Evolutionary conservation across 1,140 invertebrate genomes (phyloP), one percentile per base, ranked within the genome.

Genomic region (Eriosoma lanigerum): DNA sequence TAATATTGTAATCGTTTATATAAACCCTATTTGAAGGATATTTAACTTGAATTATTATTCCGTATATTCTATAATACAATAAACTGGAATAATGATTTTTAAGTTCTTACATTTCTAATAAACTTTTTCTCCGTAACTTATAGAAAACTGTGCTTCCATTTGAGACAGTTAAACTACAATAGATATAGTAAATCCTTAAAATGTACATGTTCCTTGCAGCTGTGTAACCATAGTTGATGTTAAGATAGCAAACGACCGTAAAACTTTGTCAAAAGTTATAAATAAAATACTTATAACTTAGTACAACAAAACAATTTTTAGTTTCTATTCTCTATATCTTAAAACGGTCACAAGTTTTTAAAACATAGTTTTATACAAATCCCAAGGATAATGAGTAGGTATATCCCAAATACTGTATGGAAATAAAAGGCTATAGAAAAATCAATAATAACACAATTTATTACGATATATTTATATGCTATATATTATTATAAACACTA

Each of bases 291-390:
- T 52, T 72, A 29, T 72, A 72, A 52, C 17, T 50, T 72, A 52
- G 68, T 48, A 72, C 46, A n/a, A 72, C 68, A 52, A 29, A 72
- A 24, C 48, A 52, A 72, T 72, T 72, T 72, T 72, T 50, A 72
- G 21, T 50, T 72, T 72, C 24, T 46, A 68, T 68, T 68, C 48
- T 48, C 46, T 72, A 19, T 72, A 13, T 29, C 13, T 68, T 38
- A 38, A 21, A 72, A 52, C 24, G 13, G 10, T 29, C 17, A 3
- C 26, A 29, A 19, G 68, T 52, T 72, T 46, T 72, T 72, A n/a
- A 72, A 52, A 70, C 44, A 13, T 70, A 50, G 46, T 50, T 52
- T 72, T 50, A 52, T 50, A 52, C 19, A 50, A 72, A 72, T 50
- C 46, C 12, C 15, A 15, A 50, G 13, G 21, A 50, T 24, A 68